Conservation (phyloP, 2,797 vertebrate genomes). For the Otolemur crassicaudatus region DNA sequence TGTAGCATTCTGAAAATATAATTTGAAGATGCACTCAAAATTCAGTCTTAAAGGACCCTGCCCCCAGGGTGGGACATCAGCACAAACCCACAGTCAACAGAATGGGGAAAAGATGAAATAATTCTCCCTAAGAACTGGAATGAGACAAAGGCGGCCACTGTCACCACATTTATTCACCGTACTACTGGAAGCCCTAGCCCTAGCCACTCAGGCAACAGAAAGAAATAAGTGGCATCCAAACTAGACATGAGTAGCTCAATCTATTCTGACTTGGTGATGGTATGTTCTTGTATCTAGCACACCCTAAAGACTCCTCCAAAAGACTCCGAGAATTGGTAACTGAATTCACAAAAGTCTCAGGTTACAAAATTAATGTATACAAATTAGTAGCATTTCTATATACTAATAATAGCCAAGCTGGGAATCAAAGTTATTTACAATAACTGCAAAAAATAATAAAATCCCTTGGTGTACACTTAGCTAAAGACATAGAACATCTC, state of each 20-base stretch:
- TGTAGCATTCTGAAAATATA: background rate
- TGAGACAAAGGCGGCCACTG: background rate
- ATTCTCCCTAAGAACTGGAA: background rate
- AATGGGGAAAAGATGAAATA: background rate
- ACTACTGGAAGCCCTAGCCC: background rate
- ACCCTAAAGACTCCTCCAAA: background rate
- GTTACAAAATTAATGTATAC: background rate
- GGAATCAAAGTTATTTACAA: background rate
- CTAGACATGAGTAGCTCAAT: background rate
- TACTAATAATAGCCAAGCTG: background rate
- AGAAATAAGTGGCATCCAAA: background rate
- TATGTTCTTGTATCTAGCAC: background rate
- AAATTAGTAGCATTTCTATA: background rate
- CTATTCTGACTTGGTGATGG: background rate
- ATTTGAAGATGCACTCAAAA: background rate
- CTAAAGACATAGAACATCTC: no score
- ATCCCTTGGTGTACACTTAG: no score
- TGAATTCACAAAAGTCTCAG: background rate
- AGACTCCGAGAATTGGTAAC: background rate
- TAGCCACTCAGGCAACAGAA: background rate
- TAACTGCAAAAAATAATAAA: no score
- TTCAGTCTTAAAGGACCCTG: background rate
- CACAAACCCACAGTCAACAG: background rate
- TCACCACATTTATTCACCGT: background rate
- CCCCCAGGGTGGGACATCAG: no score